Percentiles rank a stretch among this genome's conserved stretches.
These are phyloP conservation scores for Melanaphis sacchari DNA, from an alignment of 1,140 invertebrate genomes.

Conservation along the genomic window DNA sequence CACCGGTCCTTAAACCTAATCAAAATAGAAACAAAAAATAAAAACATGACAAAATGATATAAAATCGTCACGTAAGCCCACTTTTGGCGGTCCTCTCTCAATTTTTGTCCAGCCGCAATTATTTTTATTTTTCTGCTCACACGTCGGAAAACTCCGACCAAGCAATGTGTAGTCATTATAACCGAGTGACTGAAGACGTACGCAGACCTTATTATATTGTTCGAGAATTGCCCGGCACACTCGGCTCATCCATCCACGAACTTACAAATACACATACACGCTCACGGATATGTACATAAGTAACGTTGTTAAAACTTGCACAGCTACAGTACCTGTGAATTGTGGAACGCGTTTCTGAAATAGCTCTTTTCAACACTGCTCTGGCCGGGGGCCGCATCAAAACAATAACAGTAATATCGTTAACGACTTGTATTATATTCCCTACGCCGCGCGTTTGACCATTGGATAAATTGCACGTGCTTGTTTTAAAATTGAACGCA, in stretches of 20 bases:
- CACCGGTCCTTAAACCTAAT: neutral
- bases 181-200: neutral
- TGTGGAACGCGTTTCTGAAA: slow-evolving; percentile 21
- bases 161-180: neutral
- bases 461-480: slow-evolving; percentile 26
- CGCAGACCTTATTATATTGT: neutral
- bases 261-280: neutral
- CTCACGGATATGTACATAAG: neutral
- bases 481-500: slow-evolving; percentile 16
- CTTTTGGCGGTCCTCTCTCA: neutral
- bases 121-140: neutral
- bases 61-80: slow-evolving; percentile 12
- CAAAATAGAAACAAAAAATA: neutral
- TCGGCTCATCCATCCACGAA: neutral
- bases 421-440: slow-evolving; percentile 38
- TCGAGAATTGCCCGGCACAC: neutral
- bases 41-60: neutral
- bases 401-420: slow-evolving; percentile 20
- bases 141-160: neutral
- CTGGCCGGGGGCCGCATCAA: neutral
- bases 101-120: neutral
- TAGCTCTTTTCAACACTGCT: neutral
- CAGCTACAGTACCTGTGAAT: neutral
- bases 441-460: neutral
- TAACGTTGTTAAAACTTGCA: slow-evolving; percentile 30